These are phyloP conservation scores for Pediacus dermestoides DNA, from an alignment of 2,888 invertebrate species.

Conservation along the genomic window DNA sequence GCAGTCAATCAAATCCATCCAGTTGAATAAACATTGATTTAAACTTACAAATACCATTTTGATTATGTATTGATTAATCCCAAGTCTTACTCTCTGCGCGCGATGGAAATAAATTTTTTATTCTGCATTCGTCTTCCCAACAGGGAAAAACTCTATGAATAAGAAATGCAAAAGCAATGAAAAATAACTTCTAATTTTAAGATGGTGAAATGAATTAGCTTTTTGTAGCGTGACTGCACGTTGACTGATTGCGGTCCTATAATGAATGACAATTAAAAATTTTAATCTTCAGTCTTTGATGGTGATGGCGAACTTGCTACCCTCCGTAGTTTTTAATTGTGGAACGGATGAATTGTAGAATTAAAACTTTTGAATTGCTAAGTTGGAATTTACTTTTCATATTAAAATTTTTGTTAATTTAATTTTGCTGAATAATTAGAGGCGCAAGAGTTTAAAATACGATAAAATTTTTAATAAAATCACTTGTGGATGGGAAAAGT, in stretches of 20 bases:
- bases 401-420: too few species aligned
- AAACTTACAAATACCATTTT: conserved; percentile 39
- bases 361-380: conserved; percentile 15
- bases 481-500: too few species aligned
- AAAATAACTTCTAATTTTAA: conserved; percentile 15
- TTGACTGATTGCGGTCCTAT: conserved; percentile 14
- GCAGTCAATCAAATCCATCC: conserved; percentile 39
- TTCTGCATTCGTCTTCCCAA: conserved; percentile 8
- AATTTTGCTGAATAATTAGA: too few species aligned
- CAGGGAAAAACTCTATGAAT: conserved; percentile 12
- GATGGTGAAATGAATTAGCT: conserved; percentile 5
- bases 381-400: conserved; percentile 12
- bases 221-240: conserved; percentile 2
- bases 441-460: too few species aligned
- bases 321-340: conserved; percentile 12
- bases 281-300: conserved; percentile 9
- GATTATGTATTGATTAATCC: conserved; percentile 39
- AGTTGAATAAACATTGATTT: conserved; percentile 40
- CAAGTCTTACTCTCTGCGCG: conserved; percentile 1
- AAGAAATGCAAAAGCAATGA: conserved; percentile 14
- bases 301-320: conserved; percentile 6
- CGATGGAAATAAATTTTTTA: conserved; percentile 10
- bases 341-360: conserved; percentile 11
- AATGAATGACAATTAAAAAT: conserved; percentile 16
- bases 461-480: too few species aligned